These are phyloP conservation scores for Ennomos quercinarius DNA, from an alignment of 2,888 invertebrate species.

Conservation along the genomic window DNA sequence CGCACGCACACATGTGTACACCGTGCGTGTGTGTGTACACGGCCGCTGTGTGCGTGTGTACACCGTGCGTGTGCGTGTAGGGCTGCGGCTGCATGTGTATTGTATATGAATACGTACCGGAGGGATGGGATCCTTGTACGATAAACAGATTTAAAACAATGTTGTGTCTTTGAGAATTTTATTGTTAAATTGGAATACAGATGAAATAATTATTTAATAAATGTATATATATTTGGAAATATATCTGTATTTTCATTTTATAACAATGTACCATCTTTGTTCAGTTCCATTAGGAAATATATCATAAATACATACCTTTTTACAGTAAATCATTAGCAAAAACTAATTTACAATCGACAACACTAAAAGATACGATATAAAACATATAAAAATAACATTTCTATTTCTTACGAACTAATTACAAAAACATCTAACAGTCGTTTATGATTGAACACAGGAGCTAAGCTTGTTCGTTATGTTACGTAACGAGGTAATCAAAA, in stretches of 20 bases:
- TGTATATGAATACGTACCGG: constrained; percentile 54
- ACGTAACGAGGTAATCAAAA: constrained; percentile 10
- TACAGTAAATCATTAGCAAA: constrained; percentile 2
- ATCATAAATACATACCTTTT: neutral
- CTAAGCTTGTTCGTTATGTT: neutral
- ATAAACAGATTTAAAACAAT: constrained; percentile 79
- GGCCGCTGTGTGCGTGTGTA: neutral
- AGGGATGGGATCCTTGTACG: constrained; percentile 75
- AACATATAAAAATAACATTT: constrained; percentile 45
- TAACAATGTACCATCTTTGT: neutral
- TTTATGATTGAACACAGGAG: constrained; percentile 14
- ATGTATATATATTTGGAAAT: constrained; percentile 85
- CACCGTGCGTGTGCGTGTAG: constrained; percentile 33
- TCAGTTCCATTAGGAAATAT: constrained; percentile 1
- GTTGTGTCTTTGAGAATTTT: constrained; percentile 86
- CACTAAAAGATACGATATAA: neutral
- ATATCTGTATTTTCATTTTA: constrained; percentile 59
- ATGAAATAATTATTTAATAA: constrained; percentile 84
- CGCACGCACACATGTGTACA: neutral
- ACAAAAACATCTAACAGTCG: constrained; percentile 32
- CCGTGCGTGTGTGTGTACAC: neutral
- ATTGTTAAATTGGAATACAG: constrained; percentile 86
- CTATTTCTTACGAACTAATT: constrained; percentile 39
- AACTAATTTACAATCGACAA: neutral
- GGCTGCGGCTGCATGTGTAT: constrained; percentile 27